Evolutionary conservation across 1,140 invertebrate genomes (phyloP).

Genomic region (Ctenoplectra terminalis): DNA sequence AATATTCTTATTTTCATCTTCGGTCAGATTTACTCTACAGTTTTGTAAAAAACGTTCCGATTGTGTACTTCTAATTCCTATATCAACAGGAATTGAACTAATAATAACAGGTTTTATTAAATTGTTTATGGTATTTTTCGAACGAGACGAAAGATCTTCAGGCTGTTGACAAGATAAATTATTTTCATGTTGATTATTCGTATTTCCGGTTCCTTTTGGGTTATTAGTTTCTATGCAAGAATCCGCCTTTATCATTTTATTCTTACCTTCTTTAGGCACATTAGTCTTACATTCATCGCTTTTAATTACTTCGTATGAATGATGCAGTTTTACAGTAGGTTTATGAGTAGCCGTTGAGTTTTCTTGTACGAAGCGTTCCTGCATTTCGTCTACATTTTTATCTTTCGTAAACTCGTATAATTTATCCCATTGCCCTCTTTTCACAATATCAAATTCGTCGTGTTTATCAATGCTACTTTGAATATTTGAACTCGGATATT

Average conservation of each 20-base stretch:
- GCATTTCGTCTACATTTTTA: neutral
- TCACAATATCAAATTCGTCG: neutral
- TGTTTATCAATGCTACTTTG: neutral
- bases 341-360: neutral
- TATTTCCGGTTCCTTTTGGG: neutral
- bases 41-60: too few species aligned
- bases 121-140: neutral
- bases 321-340: neutral
- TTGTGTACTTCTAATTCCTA: constrained; percentile 4
- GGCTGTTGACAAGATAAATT: neutral
- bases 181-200: neutral
- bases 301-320: neutral
- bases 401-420: neutral
- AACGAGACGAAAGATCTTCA: neutral
- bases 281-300: neutral
- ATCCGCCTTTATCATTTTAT: neutral
- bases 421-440: neutral
- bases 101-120: constrained; percentile 37
- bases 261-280: too few species aligned
- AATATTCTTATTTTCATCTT: neutral
- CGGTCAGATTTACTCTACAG: neutral
- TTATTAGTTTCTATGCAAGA: neutral
- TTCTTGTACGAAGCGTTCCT: neutral
- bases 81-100: constrained; percentile 20
- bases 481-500: neutral